Evolutionary conservation across 2,888 invertebrate species (phyloP).

Genomic region (Monoplex corrugatus): DNA sequence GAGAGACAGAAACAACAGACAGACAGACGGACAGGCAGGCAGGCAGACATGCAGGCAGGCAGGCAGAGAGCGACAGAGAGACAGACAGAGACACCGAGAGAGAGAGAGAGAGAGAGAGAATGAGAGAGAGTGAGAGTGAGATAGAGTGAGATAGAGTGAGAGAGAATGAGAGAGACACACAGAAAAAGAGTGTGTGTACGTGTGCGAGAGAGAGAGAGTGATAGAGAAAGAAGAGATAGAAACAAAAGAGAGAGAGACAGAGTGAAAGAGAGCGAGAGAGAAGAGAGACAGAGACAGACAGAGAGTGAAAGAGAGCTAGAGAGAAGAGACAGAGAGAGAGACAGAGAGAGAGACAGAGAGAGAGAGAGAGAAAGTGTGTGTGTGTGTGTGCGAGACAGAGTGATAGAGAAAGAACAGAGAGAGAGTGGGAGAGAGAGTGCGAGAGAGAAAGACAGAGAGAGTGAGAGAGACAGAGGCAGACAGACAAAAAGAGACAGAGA

Average conservation of each 20-base stretch:
- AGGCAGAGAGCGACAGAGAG: too few species aligned
- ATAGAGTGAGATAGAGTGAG: background rate
- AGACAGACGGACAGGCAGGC: too few species aligned
- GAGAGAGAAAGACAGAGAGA: constrained; percentile 48
- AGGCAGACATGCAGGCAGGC: too few species aligned
- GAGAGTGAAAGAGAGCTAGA: background rate
- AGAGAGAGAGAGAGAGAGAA: background rate
- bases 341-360: background rate
- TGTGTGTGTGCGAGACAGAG: constrained; percentile 45
- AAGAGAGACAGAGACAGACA: background rate
- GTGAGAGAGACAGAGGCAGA: constrained; percentile 25
- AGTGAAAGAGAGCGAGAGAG: too few species aligned
- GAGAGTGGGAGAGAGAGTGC: constrained; percentile 49
- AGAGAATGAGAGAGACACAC: background rate
- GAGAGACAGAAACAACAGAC: too few species aligned
- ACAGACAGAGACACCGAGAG: too few species aligned
- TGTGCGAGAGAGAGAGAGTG: background rate
- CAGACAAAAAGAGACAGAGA: constrained; percentile 37
- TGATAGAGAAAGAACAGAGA: constrained; percentile 43
- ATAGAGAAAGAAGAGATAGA: background rate
- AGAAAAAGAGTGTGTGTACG: background rate
- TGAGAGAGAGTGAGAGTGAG: background rate
- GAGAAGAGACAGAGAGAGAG: background rate
- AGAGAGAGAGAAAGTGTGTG: background rate
- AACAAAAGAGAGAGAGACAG: background rate